phyloP scores from a whole-genome alignment of 2,797 vertebrate species.

The Lindbergichthys nudifrons region DNA sequence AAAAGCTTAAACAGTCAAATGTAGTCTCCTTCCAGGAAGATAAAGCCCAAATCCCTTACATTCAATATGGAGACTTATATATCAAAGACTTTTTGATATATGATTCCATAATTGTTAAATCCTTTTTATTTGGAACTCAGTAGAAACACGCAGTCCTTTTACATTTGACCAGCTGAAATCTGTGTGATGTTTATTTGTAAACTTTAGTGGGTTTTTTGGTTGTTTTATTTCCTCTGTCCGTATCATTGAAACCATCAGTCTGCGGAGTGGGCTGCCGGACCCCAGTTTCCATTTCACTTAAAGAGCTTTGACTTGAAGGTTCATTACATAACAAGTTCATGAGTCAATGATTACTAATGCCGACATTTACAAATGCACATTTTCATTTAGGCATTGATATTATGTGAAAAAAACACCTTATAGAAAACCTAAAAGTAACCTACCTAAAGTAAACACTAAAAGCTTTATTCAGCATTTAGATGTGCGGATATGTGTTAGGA shows the following conservation, averaged over 20 bases:
- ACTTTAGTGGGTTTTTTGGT: neutral
- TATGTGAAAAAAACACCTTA: neutral
- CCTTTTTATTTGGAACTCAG: neutral
- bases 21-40: too few species aligned
- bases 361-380: neutral
- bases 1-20: neutral
- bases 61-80: too few species aligned
- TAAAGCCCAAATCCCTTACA: too few species aligned
- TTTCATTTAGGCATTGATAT: neutral
- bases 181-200: too few species aligned
- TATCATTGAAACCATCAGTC: conserved; percentile 1
- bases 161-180: neutral
- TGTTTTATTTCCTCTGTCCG: conserved; percentile 4
- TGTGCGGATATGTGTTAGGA: neutral
- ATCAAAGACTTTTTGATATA: too few species aligned
- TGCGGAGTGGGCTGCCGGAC: conserved; percentile 16
- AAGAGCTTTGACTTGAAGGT: neutral
- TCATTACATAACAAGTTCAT: neutral
- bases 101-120: neutral
- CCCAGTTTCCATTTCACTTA: conserved; percentile 16
- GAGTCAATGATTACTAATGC: neutral
- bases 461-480: neutral
- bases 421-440: too few species aligned
- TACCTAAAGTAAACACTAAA: neutral
- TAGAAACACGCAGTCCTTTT: neutral